Conservation (phyloP, 2,888 invertebrate species). For the Oligia latruncula region DNA sequence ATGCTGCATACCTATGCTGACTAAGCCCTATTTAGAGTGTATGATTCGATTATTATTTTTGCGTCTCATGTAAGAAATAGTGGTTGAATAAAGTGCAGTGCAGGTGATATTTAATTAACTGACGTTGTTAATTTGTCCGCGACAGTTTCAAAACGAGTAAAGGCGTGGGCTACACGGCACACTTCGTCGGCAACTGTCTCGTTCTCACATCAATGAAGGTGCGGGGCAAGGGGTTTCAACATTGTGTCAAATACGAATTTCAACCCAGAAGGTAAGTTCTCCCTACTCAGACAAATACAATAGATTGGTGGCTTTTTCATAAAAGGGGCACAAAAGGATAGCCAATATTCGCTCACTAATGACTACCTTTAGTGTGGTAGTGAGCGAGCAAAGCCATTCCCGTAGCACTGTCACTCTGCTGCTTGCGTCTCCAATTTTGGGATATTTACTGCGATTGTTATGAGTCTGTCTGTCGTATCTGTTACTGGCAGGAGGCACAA, state of each 20-base stretch:
- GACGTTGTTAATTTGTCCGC: conserved; percentile 54
- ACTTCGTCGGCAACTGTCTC: conserved; percentile 99
- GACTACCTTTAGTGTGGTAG: background rate
- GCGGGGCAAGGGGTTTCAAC: conserved; percentile 99
- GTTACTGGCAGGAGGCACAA: background rate
- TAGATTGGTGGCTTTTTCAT: background rate
- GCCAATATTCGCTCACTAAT: background rate
- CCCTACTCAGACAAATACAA: background rate
- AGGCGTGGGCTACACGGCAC: conserved; percentile 99
- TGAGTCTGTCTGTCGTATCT: background rate
- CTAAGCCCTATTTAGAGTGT: background rate
- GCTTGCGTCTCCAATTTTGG: background rate
- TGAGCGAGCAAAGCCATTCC: background rate
- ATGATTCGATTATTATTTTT: background rate
- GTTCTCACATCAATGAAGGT: conserved; percentile 99
- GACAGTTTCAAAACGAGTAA: conserved; percentile 99
- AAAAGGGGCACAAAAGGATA: background rate
- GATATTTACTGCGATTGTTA: background rate
- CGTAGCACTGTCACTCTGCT: background rate
- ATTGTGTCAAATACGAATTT: conserved; percentile 99
- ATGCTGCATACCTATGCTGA: conserved; percentile 25
- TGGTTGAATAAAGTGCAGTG: background rate
- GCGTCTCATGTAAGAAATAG: too few species aligned
- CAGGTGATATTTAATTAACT: background rate
- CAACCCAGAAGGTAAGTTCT: conserved; percentile 94